Evolutionary conservation across 2,113 vertebrate genomes (phyloP), one percentile per base, ranked within the genome.

Genomic region (Nesospiza acunhae): DNA sequence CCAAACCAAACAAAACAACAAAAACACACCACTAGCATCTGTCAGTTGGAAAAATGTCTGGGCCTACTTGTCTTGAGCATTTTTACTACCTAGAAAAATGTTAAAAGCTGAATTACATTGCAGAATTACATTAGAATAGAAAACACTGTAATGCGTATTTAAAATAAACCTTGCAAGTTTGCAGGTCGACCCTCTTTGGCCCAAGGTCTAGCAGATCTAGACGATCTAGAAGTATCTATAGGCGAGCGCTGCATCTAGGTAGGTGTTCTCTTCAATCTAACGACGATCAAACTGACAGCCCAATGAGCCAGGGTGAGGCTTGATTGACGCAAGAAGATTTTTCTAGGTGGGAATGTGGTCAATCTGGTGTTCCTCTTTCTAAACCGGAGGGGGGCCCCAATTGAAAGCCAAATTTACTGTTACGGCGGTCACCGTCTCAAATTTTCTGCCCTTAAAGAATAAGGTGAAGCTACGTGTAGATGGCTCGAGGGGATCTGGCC

Each of bases 131-230:
- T 97, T 94, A 97, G 96, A 97, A 98, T 97, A 98, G 95, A 98
- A 98, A 98, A 98, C 97, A 98, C 98, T 98, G 96, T 98, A 98
- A 99, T 98, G 98, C 96, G 98, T 99, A 99, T 98, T 98, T 99
- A 98, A 99, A 99, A 98, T 99, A 99, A 99, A 99, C 99, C 98
- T 99, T 99, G 98, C 98, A 99, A 98, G 98, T 98, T 98, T 99
- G 98, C 98, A 98, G 98, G 98, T 98, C 98, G 98, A 99, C 98
- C 98, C 98, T 99, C 98, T 99, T 99, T 99, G 99, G 98, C 98
- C 98, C 98, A 97, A 99, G 98, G 98, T 98, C 98, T 98, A 98
- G 98, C 96, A 98, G 98, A 98, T 99, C 99, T 98, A 98, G 98
- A 98, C 98, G 98, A 97, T 98, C 98, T 99, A 99, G 99, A 98